phyloP scores from a whole-genome alignment of 2,797 vertebrate species.

The Hoplostethus atlanticus region DNA sequence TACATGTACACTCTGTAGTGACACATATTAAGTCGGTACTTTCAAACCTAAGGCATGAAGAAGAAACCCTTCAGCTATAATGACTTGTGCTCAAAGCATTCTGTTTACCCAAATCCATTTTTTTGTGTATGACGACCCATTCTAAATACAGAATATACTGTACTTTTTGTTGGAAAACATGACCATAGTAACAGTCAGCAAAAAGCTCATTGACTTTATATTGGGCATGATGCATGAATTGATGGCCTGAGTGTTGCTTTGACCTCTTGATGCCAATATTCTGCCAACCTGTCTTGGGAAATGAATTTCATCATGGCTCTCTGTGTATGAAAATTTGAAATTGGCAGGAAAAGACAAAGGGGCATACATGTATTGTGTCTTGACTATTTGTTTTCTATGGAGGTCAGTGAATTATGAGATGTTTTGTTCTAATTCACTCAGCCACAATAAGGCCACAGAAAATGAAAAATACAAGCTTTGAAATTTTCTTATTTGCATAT shows the following conservation, averaged over 20 bases:
- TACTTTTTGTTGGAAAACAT: conserved; percentile 4
- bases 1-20: conserved; percentile 46
- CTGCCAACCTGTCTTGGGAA: conserved; percentile 11
- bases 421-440: conserved; percentile 69
- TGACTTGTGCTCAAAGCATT: conserved; percentile 42
- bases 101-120: conserved; percentile 18
- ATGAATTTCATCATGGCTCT: conserved; percentile 34
- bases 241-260: conserved; percentile 17
- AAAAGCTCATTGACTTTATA: conserved; percentile 27
- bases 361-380: neutral
- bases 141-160: conserved; percentile 9
- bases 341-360: neutral
- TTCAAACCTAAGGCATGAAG: conserved; percentile 65
- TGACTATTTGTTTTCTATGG: conserved; percentile 34
- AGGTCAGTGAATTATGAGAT: conserved; percentile 54
- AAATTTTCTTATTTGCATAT: conserved; percentile 89
- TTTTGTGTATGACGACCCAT: neutral
- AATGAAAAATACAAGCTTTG: conserved; percentile 77
- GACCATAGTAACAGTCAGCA: conserved; percentile 9
- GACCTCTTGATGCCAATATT: conserved; percentile 17
- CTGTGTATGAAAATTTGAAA: conserved; percentile 14
- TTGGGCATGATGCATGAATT: conserved; percentile 21
- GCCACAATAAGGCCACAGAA: conserved; percentile 85
- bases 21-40: conserved; percentile 26
- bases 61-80: conserved; percentile 52